Evolutionary conservation across 2,888 invertebrate species (phyloP).

Genomic region (Drosophila infuscata): DNA sequence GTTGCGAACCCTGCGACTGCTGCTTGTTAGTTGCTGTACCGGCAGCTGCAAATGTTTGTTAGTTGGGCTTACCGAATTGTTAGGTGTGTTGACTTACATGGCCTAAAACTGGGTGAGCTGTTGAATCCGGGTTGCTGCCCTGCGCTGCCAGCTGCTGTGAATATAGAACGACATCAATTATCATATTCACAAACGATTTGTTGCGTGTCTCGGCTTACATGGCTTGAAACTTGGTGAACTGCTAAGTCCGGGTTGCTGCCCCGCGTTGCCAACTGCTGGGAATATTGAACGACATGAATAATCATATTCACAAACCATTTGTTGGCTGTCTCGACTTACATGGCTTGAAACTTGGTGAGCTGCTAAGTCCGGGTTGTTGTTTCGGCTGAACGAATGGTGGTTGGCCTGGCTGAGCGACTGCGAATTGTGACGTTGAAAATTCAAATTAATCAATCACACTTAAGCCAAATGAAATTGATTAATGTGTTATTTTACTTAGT

Average conservation of each 20-base stretch:
- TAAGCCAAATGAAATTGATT: conserved; percentile 2
- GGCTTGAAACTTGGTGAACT: background rate
- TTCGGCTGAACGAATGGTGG: conserved; percentile 7
- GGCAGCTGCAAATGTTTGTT: background rate
- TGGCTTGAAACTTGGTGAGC: background rate
- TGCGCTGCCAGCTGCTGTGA: background rate
- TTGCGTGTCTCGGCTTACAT: conserved; percentile 1
- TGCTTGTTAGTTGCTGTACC: background rate
- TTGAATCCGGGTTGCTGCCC: conserved; percentile 1
- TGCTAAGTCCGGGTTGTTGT: background rate
- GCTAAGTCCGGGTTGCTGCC: conserved; percentile 2
- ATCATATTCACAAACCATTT: background rate
- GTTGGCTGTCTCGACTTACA: conserved; percentile 4
- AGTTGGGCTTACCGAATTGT: background rate
- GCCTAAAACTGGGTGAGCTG: background rate
- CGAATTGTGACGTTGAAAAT: conserved; percentile 1
- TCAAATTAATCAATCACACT: conserved; percentile 1
- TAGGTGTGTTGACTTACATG: conserved; percentile 1
- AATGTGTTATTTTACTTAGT: conserved; percentile 23
- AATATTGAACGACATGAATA: background rate
- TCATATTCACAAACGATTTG: background rate
- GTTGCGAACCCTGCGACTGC: background rate
- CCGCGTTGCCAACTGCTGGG: background rate
- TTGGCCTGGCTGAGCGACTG: conserved; percentile 14
- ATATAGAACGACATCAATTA: background rate